Evolutionary conservation across 1,140 invertebrate genomes (phyloP), one percentile per base, ranked within the genome.

Genomic region (Trichonephila inaurata): DNA sequence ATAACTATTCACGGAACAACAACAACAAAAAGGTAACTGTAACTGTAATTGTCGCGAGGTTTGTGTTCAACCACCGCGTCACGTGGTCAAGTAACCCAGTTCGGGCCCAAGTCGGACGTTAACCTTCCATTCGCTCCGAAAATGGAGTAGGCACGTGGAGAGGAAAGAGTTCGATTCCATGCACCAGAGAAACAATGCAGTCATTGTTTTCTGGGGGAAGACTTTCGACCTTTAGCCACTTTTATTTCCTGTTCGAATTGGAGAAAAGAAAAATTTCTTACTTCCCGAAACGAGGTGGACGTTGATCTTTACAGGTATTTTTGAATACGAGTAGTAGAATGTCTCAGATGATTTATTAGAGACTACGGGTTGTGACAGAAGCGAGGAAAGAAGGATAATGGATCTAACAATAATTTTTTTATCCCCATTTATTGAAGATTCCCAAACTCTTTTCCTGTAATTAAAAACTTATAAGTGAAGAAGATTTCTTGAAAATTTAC

Each of bases 81-180:
- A 87, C 85, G 85, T 87, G 85, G 85, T 87, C 85, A 87, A 64
- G 58, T 87, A 60, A 64, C 85, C 61, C 58, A n/a, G 58, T 85
- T 85, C 44, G 21, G 6, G 19, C 44, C 19, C 21, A 10, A 69
- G 66, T 69, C 66, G 82, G 82, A 21, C 82, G 82, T 85, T 85
- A 85, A 85, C 82, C 82, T 24, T 85, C 24, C 21, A n/a, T 19
- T 85, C n/a, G 60, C 18, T 18, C 61, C 33, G 61, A 21, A 87
- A 87, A 28, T 62, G 28, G 85, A 87, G 61, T 64, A 87, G 21
- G 85, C 85, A 87, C 85, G 85, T 87, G 85, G 85, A 62, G 58
- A 83, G 82, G 44, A 64, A 64, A 5, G 51, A 51, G 10, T 66
- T 69, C 24, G 66, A 69, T 69, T 69, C 66, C 66, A 69, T 69